Conservation (phyloP, 2,888 invertebrate species). For the Ormyrus labotus region DNA sequence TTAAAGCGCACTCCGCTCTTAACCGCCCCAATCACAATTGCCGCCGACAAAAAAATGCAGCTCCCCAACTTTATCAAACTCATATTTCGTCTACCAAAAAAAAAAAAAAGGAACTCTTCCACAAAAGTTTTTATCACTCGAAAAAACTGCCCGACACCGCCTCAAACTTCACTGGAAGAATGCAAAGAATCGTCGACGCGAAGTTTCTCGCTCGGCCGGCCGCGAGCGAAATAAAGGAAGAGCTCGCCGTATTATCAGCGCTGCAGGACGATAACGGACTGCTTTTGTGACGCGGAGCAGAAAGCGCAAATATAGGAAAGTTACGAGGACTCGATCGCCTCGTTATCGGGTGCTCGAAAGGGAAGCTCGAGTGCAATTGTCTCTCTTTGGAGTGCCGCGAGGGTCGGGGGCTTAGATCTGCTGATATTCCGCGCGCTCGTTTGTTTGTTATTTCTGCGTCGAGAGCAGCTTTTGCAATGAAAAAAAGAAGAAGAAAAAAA, state of each 20-base stretch:
- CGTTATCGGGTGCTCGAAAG: conserved; percentile 34
- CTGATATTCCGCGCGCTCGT: no score
- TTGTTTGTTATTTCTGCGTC: no score
- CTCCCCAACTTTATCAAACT: conserved; percentile 5
- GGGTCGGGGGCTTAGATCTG: no score
- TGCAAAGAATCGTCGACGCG: neutral
- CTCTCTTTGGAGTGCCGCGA: neutral
- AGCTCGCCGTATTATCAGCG: neutral
- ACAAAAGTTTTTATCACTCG: conserved; percentile 28
- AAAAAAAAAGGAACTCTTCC: neutral
- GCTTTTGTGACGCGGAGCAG: neutral
- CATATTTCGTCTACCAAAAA: neutral
- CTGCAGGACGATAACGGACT: no score
- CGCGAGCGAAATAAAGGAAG: neutral
- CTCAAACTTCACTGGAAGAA: neutral
- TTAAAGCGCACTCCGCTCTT: neutral
- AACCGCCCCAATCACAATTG: conserved; percentile 11
- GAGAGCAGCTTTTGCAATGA: no score
- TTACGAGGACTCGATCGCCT: conserved; percentile 35
- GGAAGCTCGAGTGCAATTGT: neutral
- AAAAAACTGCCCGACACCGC: neutral
- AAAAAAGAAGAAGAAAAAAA: no score
- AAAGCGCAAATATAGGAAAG: conserved; percentile 8
- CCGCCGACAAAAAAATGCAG: neutral
- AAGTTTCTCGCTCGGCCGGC: neutral